phyloP scores from a whole-genome alignment of 2,113 vertebrate genomes.

The Triplophysa rosa region DNA sequence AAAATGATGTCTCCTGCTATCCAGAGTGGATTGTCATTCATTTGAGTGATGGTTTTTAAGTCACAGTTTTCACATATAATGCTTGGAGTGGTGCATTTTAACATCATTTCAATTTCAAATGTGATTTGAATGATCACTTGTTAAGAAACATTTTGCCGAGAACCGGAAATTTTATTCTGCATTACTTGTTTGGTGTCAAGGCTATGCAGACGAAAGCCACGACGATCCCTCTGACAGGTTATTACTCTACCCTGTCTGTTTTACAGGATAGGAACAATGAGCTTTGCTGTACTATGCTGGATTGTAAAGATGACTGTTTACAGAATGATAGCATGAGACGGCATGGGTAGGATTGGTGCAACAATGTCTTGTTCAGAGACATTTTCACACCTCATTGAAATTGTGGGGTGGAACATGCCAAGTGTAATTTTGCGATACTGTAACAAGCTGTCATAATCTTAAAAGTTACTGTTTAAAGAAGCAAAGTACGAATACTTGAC shows the following conservation, averaged over 20 bases:
- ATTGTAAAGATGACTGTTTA: conserved; percentile 14
- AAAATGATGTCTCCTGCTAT: conserved; percentile 20
- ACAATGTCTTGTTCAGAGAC: too few relatives aligned
- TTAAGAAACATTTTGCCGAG: conserved; percentile 22
- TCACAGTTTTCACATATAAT: too few relatives aligned
- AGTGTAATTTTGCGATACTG: too few relatives aligned
- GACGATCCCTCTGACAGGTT: conserved; percentile 71
- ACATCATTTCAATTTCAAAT: background rate
- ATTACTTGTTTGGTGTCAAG: conserved; percentile 71
- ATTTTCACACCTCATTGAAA: too few relatives aligned
- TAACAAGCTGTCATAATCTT: background rate
- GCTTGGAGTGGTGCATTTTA: background rate
- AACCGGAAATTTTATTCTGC: conserved; percentile 67
- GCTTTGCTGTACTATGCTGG: conserved; percentile 31
- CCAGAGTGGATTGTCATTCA: conserved; percentile 7
- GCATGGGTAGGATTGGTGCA: too few relatives aligned
- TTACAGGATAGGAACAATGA: conserved; percentile 55
- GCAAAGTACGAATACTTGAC: background rate
- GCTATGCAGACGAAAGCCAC: conserved; percentile 53
- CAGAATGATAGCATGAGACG: background rate
- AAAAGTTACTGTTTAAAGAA: background rate
- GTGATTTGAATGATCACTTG: background rate
- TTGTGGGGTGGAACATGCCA: too few relatives aligned
- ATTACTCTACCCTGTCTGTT: conserved; percentile 65
- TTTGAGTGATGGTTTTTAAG: background rate